Base-by-base conservation (phyloP, 2,888 invertebrate species). In the Diarsia brunnea region DNA sequence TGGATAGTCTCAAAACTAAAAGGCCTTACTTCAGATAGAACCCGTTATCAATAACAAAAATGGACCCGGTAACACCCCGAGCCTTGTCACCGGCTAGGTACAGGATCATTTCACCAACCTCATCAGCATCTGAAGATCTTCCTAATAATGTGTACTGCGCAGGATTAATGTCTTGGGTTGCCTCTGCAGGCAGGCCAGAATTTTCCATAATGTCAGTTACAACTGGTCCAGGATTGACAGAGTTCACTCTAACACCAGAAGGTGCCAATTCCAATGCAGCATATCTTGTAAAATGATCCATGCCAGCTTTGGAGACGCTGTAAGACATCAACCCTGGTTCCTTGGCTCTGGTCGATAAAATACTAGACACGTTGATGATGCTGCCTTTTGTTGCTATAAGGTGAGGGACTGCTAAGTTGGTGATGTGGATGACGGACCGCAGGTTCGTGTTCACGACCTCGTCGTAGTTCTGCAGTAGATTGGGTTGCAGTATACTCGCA, bases 221-320 rank as follows among this genome's bases (percentile, higher is more conserved):
- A 0, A 90, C 90, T 49, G 76, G 79, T 55, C 76, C 92, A 24
- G 91, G 92, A 67, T 89, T 90, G 0, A 92, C 82, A 12, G 89
- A 70, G 61, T 93, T 92, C 0, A 98, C 98, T 60, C 99, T 96
- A 0, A 99, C 98, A 78, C 97, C 97, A 90, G 97, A 97, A 0
- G 96, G 81, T 24, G 98, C 98, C 60, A 98, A 92, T 89, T 98
- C 99, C 66, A 98, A 92, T 11, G 92, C 93, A 49, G 81, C 84
- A 5, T 83, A 78, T 24, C 88, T 85, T 0, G 92, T 90, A 47
- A 93, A 93, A 61, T 89, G 88, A 53, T 89, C 87, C 19, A 92
- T 24, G 7, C 82, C 90, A 21, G 91, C 91, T 78, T 93, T 93
- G 0, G 91, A 90, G 10, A 87, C 55, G 16, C 76, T 64, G 31